Evolutionary conservation across 2,113 vertebrate species (phyloP), one percentile per base, ranked within the genome.

Genomic region (Alligator mississippiensis): DNA sequence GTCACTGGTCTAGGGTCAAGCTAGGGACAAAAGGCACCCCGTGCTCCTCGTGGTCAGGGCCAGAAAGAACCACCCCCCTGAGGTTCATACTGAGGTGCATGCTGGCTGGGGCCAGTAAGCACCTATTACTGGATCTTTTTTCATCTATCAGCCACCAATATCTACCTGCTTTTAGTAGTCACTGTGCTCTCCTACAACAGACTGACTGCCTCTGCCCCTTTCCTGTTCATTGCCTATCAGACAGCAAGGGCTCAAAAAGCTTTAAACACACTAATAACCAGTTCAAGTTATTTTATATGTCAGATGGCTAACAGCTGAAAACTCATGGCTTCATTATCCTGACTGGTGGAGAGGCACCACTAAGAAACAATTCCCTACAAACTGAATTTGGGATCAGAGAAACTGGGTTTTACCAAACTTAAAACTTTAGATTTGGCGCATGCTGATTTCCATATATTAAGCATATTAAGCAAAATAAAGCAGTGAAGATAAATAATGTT

Each of bases 391-490:
- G 78, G n/a, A 78, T 77, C 28, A 87, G 14, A 75, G 30, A 58
- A 89, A 68, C 3, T 62, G 3, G 74, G 24, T n/a, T 87, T 93
- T 9, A 12, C 1, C 2, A 90, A 57, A 82, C 62, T 74, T 79
- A 74, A 76, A 93, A 63, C 54, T 28, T 92, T 66, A 87, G 6
- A 16, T 38, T 25, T 87, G 54, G 63, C 90, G 84, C 72, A 85
- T 3, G 77, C 6, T 54, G 22, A 88, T 81, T 93, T 70, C 79
- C 83, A 83, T 12, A 38, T 19, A 91, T n/a, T 47, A 47, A 58
- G 77, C 24, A 24, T 38, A 90, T 93, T 74, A 80, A 4, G 47
- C 47, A 83, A 91, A 89, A 93, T 84, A 96, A 96, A 91, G 94
- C 80, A 95, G 88, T 93, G 85, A 70, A 85, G 59, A 57, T 87